Evolutionary conservation across 2,113 vertebrate genomes (phyloP).

Genomic region (Vicugna pacos): DNA sequence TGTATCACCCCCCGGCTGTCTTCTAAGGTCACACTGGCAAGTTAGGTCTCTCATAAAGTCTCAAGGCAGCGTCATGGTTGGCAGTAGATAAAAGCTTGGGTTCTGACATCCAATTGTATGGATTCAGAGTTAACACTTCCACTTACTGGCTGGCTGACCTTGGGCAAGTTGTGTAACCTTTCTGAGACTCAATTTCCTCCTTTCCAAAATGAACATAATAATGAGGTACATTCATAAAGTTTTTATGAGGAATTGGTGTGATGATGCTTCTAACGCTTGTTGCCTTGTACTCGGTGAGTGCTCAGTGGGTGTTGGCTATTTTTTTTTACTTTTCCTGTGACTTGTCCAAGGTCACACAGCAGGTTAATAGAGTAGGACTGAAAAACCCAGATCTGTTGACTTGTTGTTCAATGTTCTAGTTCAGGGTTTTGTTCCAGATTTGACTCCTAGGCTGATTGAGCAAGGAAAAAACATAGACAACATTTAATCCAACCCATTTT

Average conservation of each 20-base stretch:
- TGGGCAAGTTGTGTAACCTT: not conserved
- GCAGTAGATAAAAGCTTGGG: not conserved
- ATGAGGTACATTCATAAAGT: not conserved
- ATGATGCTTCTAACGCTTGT: not conserved
- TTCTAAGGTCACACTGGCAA: not conserved
- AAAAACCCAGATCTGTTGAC: not conserved
- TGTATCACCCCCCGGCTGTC: not conserved
- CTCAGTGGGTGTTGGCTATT: not conserved
- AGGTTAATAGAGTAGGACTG: not conserved
- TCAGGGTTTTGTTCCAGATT: not conserved
- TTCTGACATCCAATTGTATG: not conserved
- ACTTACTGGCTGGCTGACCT: not conserved
- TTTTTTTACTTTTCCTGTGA: not conserved
- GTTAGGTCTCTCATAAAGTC: not conserved
- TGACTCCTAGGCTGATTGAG: not conserved
- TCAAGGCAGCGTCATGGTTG: rapidly evolving
- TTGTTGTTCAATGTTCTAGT: not conserved
- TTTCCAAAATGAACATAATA: not conserved
- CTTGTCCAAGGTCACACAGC: not conserved
- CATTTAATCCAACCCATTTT: not conserved
- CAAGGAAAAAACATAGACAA: not conserved
- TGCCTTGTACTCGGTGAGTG: not conserved
- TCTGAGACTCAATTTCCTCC: not conserved
- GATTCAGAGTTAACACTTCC: not conserved
- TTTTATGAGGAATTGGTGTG: not conserved